These are phyloP conservation scores for Condylostylus longicornis DNA, from an alignment of 1,140 invertebrate genomes.

Conservation along the genomic window DNA sequence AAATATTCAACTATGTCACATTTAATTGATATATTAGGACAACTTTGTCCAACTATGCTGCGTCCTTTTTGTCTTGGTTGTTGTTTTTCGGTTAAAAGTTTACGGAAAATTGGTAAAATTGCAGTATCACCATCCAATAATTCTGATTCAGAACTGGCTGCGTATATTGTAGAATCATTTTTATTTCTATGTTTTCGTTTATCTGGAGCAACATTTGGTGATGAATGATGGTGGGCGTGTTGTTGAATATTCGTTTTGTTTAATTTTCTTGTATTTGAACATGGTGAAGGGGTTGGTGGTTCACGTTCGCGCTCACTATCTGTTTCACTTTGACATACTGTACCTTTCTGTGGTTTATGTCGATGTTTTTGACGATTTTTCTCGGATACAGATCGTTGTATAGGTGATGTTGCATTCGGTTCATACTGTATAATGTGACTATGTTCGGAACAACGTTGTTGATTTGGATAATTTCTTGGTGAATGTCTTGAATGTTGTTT, in stretches of 20 bases:
- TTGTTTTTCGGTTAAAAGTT: conserved; percentile 61
- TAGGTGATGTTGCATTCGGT: conserved; percentile 32
- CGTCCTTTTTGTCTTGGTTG: conserved; percentile 26
- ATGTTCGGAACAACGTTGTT: conserved; percentile 28
- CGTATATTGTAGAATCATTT: conserved; percentile 44
- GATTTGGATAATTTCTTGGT: conserved; percentile 26
- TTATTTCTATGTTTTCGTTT: conserved; percentile 27
- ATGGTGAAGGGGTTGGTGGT: conserved; percentile 18
- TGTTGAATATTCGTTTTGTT: conserved; percentile 25
- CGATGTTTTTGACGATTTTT: conserved; percentile 36
- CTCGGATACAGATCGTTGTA: conserved; percentile 43
- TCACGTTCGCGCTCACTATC: conserved; percentile 35
- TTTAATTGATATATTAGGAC: conserved; percentile 87
- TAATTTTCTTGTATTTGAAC: conserved; percentile 21
- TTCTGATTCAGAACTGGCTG: conserved; percentile 69
- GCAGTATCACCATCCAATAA: conserved; percentile 56
- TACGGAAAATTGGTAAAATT: conserved; percentile 81
- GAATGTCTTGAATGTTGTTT: conserved; percentile 37
- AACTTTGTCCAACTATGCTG: conserved; percentile 53
- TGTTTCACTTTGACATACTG: conserved; percentile 35
- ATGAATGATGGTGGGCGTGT: conserved; percentile 29
- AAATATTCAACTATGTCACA: conserved; percentile 91
- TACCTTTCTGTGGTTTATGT: conserved; percentile 34
- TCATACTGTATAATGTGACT: conserved; percentile 25
- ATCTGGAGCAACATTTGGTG: conserved; percentile 29